phyloP scores from a whole-genome alignment of 1,140 invertebrate species.

The Pseudachorutes palmiensis region DNA sequence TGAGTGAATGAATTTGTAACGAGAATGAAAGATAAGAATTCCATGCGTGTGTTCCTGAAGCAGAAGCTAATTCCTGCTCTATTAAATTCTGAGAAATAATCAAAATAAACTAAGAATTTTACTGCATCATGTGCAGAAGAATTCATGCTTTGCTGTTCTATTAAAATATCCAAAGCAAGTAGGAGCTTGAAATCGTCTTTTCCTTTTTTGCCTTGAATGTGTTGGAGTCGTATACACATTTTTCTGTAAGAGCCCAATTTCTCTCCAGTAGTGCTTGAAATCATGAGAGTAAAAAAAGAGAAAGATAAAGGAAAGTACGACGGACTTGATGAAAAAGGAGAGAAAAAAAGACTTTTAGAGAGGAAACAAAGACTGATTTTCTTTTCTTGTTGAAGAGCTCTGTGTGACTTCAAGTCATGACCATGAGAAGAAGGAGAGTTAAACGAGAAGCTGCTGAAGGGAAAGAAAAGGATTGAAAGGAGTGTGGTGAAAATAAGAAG shows the following conservation, averaged over 20 bases:
- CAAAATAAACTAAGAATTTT: neutral
- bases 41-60: neutral
- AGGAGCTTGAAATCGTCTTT: neutral
- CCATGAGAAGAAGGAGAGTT: neutral
- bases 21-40: neutral
- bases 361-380: constrained; percentile 4
- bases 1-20: no score
- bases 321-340: constrained; percentile 4
- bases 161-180: no score
- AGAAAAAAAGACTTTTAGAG: neutral
- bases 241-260: neutral
- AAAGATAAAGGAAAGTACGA: neutral
- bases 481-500: constrained; percentile 10
- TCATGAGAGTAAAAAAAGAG: neutral
- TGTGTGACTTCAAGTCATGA: neutral
- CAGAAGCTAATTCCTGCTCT: neutral
- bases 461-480: neutral
- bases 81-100: neutral
- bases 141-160: no score
- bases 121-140: no score
- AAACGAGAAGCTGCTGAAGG: neutral
- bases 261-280: neutral
- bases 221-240: neutral
- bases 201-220: neutral
- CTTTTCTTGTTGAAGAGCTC: neutral